Conservation (phyloP, 2,113 vertebrate genomes). For the Forbesichthys agassizii region DNA sequence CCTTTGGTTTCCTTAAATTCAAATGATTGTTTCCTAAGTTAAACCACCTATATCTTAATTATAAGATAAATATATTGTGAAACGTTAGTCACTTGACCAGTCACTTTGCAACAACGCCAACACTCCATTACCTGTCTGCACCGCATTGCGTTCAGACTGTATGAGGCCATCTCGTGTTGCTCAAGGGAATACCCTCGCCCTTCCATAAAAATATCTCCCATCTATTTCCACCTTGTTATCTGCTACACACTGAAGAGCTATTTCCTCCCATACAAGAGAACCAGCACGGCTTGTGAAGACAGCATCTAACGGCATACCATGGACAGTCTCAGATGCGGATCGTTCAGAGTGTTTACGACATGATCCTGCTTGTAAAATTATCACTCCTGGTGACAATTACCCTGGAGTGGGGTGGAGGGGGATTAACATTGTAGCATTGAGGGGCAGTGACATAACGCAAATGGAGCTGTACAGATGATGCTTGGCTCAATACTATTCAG, state of each 20-base stretch:
- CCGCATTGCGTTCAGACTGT: too few relatives aligned
- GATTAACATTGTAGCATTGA: constrained; percentile 52
- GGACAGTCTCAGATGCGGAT: not conserved
- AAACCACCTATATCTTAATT: too few relatives aligned
- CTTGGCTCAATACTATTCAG: not conserved
- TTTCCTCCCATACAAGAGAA: constrained; percentile 20
- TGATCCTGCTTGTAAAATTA: constrained; percentile 47
- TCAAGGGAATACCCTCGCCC: too few relatives aligned
- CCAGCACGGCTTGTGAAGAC: too few relatives aligned
- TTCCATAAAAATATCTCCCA: constrained; percentile 19
- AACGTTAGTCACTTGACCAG: constrained; percentile 27
- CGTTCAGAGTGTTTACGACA: constrained; percentile 46
- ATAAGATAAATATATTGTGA: constrained; percentile 35
- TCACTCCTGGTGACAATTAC: constrained; percentile 43
- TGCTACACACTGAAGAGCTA: constrained; percentile 44
- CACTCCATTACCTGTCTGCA: constrained; percentile 13
- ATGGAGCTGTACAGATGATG: constrained; percentile 36
- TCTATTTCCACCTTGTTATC: constrained; percentile 25
- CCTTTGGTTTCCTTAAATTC: too few relatives aligned
- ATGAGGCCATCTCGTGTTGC: too few relatives aligned
- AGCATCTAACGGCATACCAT: not conserved
- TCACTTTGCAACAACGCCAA: constrained; percentile 17
- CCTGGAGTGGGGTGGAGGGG: constrained; percentile 23
- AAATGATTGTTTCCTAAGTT: too few relatives aligned
- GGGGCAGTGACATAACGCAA: constrained; percentile 44